Percentiles rank a stretch among this genome's conserved stretches.
phyloP scores from a whole-genome alignment of 2,797 vertebrate species.

The Melanitta fusca region DNA sequence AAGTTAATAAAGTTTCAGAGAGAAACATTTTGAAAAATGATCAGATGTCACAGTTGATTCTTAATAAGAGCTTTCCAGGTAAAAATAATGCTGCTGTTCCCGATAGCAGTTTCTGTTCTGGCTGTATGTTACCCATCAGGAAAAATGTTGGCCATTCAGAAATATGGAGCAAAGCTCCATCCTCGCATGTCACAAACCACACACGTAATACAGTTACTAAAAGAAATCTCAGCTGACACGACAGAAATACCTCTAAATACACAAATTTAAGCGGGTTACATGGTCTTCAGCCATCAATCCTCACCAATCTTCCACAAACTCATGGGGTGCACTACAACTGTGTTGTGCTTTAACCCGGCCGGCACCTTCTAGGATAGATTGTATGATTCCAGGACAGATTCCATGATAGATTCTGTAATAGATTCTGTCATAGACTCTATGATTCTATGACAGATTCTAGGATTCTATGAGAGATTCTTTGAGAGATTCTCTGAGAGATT shows the following conservation, averaged over 20 bases:
- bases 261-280: not conserved
- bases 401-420: too few species aligned
- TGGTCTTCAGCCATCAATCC: not conserved
- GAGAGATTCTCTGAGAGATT: too few species aligned
- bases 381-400: too few species aligned
- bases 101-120: slow-evolving; percentile 8
- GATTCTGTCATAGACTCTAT: too few species aligned
- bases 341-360: too few species aligned
- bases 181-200: not conserved
- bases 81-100: not conserved
- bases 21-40: slow-evolving; percentile 23
- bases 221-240: not conserved
- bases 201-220: not conserved
- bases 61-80: slow-evolving; percentile 25
- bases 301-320: not conserved
- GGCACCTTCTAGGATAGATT: too few species aligned
- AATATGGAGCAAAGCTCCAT: not conserved
- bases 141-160: slow-evolving; percentile 17
- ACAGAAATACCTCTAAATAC: not conserved
- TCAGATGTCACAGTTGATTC: slow-evolving; percentile 8
- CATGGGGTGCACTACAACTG: not conserved
- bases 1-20: slow-evolving; percentile 3
- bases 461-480: too few species aligned
- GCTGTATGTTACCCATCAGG: not conserved
- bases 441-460: too few species aligned